Evolutionary conservation across 1,140 invertebrate genomes (phyloP), one percentile per base, ranked within the genome.

Genomic region (Macrobrachium nipponense): DNA sequence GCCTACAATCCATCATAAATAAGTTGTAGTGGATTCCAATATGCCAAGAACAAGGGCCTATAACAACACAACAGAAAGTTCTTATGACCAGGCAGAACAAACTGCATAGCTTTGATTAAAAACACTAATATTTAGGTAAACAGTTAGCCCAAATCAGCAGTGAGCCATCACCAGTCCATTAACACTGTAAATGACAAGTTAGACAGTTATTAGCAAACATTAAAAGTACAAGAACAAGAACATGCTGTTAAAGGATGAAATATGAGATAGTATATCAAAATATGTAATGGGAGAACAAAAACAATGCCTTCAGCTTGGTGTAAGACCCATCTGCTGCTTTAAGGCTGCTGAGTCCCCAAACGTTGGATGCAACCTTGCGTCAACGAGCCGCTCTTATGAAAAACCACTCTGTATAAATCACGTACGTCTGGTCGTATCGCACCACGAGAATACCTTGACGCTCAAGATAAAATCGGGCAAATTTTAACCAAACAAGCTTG

Each of bases 391-490:
- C 84, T 80, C 44, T 79, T 70, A 86, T 78, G 77, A 78, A 86
- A 77, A 86, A 86, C 84, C 84, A 80, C 84, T 86, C 80, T 86
- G 84, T 86, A 86, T 76, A 86, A 58, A 86, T 86, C 77, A 86
- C 84, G 61, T 72, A 79, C 77, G 44, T 44, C 62, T 70, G 72
- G 84, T 61, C 75, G 72, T 60, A 72, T 75, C 77, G 61, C 58
- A 64, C 60, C 23, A 17, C 51, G 44, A 18, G 68, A 51, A 76
- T 83, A 64, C 2, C 11, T 23, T 44, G 43, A 23, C 59, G 15
- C 10, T n/a, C 5, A 62, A 79, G 20, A 76, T 44, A n/a, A 11
- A 23, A 62, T 10, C 23, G 61, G n/a, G 15, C 61, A 64, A 27
- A 18, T 60, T 27, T 36, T 62, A 36, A 62, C 36, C 36, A 64